These are phyloP conservation scores for Columba janthina DNA, from an alignment of 2,113 vertebrate species.

Conservation along the genomic window DNA sequence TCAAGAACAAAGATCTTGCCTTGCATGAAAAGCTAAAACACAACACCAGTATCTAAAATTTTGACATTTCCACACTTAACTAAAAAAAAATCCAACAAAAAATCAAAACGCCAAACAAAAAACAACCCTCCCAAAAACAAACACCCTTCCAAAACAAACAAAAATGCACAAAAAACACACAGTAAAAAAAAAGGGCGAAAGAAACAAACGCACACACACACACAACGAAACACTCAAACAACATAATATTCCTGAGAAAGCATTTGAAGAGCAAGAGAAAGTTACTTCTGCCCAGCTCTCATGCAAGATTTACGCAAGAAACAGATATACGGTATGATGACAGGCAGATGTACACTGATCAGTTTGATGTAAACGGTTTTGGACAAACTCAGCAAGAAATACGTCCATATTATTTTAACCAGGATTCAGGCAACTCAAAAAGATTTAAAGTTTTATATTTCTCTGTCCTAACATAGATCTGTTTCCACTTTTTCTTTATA, in stretches of 20 bases:
- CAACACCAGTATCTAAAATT: neutral
- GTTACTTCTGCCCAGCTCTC: neutral
- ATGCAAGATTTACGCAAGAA: neutral
- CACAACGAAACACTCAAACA: neutral
- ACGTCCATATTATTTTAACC: neutral
- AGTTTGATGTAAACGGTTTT: neutral
- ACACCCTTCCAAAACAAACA: fast-evolving
- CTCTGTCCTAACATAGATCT: neutral
- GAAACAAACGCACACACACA: fast-evolving
- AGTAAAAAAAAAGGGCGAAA: neutral
- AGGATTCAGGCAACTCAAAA: neutral
- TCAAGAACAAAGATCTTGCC: neutral
- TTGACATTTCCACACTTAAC: neutral
- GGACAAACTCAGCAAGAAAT: neutral
- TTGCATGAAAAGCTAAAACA: neutral
- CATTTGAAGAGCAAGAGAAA: neutral
- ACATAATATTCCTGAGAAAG: neutral
- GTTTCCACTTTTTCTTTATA: neutral
- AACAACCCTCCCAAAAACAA: neutral
- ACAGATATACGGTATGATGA: neutral
- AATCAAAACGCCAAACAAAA: neutral
- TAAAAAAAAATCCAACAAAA: neutral
- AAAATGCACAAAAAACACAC: fast-evolving
- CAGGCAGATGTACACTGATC: neutral
- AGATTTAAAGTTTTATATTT: neutral